Base-by-base conservation (phyloP, 1,140 invertebrate genomes). In the Zaprionus africanus region DNA sequence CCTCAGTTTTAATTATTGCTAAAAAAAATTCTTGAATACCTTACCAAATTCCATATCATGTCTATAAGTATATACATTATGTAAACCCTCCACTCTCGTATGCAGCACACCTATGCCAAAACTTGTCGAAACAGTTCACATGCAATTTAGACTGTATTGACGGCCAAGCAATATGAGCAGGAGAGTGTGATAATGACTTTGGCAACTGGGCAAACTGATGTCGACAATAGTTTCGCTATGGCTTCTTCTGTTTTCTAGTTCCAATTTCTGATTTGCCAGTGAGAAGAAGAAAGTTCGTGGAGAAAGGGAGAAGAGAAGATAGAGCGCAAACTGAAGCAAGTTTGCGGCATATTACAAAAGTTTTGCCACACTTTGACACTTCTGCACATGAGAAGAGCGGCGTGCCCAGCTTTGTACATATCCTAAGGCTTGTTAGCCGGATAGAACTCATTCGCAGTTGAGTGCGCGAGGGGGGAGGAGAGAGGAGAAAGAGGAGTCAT, bases 331-430 rank as follows among this genome's bases (percentile, higher is more conserved):
- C 49, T 34, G 53, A 49, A 58, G 41, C 49, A 90, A 87, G 74
- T 78, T 87, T 78, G 78, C 66, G 54, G 78, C 68, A 87, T 87
- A 87, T 87, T 87, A 80, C 85, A 84, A 87, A 87, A 87, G 78
- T 88, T 87, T 81, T 54, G 62, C 56, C 57, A 58, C 70, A 73
- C 77, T 76, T 75, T 70, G 82, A 67, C 56, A 73, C 79, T 61
- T 83, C 34, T 70, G 51, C 76, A 83, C 76, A 76, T 71, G 63
- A 49, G 57, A 17, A 22, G 56, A 36, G 7, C 1, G 22, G 7
- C 56, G 12, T 58, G 28, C 11, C 11, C 24, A 15, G 17, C 22
- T 62, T 26, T 43, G n/a, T 54, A 38, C 56, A 34, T 58, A 36
- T 58, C 17, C 28, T 36, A 22, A 12, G 56, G 56, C 31, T 58